Base-by-base conservation (phyloP, 2,888 invertebrate genomes). In the Linyphia triangularis region DNA sequence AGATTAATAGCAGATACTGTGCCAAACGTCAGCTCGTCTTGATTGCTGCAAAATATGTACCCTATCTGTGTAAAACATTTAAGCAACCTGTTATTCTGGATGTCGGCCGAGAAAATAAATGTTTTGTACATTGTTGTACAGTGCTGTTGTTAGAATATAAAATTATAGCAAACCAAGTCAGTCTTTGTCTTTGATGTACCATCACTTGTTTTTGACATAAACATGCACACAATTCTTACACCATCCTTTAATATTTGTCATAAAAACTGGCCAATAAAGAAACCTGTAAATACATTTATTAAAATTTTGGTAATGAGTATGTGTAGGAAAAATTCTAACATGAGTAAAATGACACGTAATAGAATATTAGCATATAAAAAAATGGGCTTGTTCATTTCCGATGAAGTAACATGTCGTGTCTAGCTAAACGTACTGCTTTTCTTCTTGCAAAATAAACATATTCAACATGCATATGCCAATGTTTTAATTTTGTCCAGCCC, bases 61-160 rank as follows among this genome's bases (percentile, higher is more conserved):
- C 51, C 61, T 69, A 33, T 57, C 16, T 37, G 33, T 86, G 85
- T 86, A 79, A 69, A 79, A 19, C 30, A 51, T 63, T 67, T 82
- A 40, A n/a, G 63, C 51, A 77, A 61, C 59, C 67, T 70, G 83
- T 88, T 82, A 61, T 28, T 51, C 24, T 83, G 70, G 51, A 78
- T 88, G 88, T 83, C 77, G 43, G 82, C 88, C 59, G 65, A 81
- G 59, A 88, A 51, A 83, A 63, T 88, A 22, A 83, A 83, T 88
- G 82, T 88, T 88, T 83, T 88, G 88, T 88, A 88, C 70, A 83
- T 88, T 88, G 88, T 88, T 88, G 88, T 88, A 83, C 88, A 88
- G 88, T 88, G 88, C 88, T 88, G 69, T 88, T 88, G 83, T 88
- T 88, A 83, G 88, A 88, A 88, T 88, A 83, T 78, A 88, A 88